Conservation (phyloP, 2,888 invertebrate species). For the Beris chalybata region DNA sequence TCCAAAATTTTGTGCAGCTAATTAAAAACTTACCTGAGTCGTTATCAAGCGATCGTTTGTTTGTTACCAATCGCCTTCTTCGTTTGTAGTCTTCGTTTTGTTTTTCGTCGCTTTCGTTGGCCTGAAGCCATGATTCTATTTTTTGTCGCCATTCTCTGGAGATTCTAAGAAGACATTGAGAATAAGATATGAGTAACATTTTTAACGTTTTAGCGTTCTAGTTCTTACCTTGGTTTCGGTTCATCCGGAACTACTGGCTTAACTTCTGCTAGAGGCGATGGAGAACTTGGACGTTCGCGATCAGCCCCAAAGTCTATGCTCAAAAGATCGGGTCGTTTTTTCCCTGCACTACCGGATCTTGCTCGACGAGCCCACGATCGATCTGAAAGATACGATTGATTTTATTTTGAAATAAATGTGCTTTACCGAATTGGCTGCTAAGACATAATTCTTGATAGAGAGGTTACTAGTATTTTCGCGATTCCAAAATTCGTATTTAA, state of each 20-base stretch:
- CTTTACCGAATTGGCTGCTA: no score
- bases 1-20: background rate
- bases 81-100: constrained; percentile 70
- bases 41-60: constrained; percentile 79
- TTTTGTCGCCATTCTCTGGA: constrained; percentile 84
- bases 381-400: constrained; percentile 58
- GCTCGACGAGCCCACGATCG: constrained; percentile 86
- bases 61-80: constrained; percentile 68
- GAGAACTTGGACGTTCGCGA: constrained; percentile 72
- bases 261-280: constrained; percentile 63
- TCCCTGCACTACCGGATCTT: constrained; percentile 66
- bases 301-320: constrained; percentile 73
- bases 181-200: background rate
- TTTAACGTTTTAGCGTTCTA: background rate
- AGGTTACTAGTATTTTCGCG: no score
- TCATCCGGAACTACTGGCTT: constrained; percentile 60
- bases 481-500: no score
- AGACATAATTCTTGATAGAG: no score
- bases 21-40: constrained; percentile 69
- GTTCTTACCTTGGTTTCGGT: constrained; percentile 61
- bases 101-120: constrained; percentile 80
- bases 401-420: no score
- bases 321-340: constrained; percentile 77
- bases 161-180: constrained; percentile 44
- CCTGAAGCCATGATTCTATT: constrained; percentile 88